phyloP scores from a whole-genome alignment of 2,888 invertebrate genomes.

The Dione juno region DNA sequence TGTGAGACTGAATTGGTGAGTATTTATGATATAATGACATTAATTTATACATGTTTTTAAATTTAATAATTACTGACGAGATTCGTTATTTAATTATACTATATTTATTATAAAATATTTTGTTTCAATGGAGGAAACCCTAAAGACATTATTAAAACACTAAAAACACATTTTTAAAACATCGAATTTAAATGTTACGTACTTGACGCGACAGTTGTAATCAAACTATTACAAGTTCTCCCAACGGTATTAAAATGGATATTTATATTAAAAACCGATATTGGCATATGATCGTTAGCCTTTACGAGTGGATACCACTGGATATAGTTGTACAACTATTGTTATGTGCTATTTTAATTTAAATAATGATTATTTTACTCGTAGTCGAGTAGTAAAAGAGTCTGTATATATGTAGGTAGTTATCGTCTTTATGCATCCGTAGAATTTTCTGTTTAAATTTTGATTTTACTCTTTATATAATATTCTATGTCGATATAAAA shows the following conservation, averaged over 20 bases:
- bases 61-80: background rate
- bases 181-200: slow-evolving; percentile 17
- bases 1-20: slow-evolving; percentile 2
- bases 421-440: background rate
- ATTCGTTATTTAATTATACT: background rate
- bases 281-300: slow-evolving; percentile 3
- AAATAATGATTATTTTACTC: slow-evolving; percentile 7
- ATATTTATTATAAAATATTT: no score
- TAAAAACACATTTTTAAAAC: no score
- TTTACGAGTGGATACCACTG: slow-evolving; percentile 9
- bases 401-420: slow-evolving; percentile 1
- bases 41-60: background rate
- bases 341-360: slow-evolving; percentile 5
- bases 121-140: no score
- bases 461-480: background rate
- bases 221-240: slow-evolving; percentile 7
- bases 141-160: no score
- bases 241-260: slow-evolving; percentile 6
- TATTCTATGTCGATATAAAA: background rate
- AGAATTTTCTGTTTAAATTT: background rate
- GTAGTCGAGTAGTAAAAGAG: slow-evolving; percentile 1
- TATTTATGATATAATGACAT: background rate
- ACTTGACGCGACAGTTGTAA: background rate
- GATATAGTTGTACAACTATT: slow-evolving; percentile 1
- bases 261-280: background rate